Base-by-base conservation (phyloP, 2,797 vertebrate species). In the Pempheris klunzingeri region DNA sequence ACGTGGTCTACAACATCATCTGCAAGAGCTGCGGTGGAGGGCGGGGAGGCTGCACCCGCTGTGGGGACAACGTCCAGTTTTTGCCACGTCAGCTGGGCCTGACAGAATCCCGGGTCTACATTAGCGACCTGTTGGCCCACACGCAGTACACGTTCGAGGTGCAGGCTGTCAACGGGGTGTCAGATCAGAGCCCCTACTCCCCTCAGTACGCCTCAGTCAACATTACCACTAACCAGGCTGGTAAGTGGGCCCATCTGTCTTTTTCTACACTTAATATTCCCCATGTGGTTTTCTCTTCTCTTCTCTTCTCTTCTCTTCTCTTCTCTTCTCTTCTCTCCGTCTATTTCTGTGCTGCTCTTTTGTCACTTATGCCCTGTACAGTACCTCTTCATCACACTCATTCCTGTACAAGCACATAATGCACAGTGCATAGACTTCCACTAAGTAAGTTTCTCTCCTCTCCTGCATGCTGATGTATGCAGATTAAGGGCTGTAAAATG, bases 141-240 rank as follows among this genome's bases (percentile, higher is more conserved):
- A 99, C 98, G 0, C 97, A 98, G 92, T 99, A 99, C 93, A 99
- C 98, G 70, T 99, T 99, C 1, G 97, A 99, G 95, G 96, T 99
- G 92, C 98, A 99, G 92, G 97, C 98, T 0, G 97, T 99, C 86
- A 99, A 99, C 0, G 98, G 98, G 0, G 98, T 99, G 88, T 99
- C 98, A 0, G 97, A 99, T 91, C 98, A 99, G 95, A 99, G 97
- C 87, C 98, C 97, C 18, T 97, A 98, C 93, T 98, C 98, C 0
- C 98, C 98, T 0, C 97, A 98, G 72, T 98, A 98, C 0, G 87
- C 97, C 6, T 97, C 98, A 0, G 97, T 99, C 85, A 99, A 99
- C 91, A 99, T 99, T 90, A 99, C 98, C 92, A 99, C 98, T 90
- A 99, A 99, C 94, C 98, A 99, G 85, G 98, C 98, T 1, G 98